Evolutionary conservation across 2,797 vertebrate species (phyloP).

Genomic region (Onychomys arenicola): DNA sequence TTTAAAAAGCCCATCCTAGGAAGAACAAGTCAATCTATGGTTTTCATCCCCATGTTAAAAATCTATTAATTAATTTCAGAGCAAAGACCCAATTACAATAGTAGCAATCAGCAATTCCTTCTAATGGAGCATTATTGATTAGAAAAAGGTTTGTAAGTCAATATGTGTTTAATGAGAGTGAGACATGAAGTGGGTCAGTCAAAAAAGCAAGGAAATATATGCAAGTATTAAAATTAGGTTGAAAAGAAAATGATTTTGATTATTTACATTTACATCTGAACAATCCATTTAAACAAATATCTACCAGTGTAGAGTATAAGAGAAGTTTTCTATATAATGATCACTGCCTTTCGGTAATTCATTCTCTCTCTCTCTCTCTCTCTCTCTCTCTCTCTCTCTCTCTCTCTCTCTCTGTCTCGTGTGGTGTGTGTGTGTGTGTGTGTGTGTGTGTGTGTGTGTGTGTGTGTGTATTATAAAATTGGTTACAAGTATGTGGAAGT

Average conservation of each 20-base stretch:
- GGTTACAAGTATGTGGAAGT: neutral
- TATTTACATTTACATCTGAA: neutral
- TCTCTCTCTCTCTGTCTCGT: too few species aligned
- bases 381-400: too few species aligned
- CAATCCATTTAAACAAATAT: neutral
- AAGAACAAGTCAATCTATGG: slow-evolving; percentile 10
- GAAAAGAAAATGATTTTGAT: neutral
- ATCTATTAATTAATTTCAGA: slow-evolving; percentile 60
- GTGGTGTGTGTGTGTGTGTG: neutral
- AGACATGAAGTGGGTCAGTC: neutral
- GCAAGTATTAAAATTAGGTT: neutral
- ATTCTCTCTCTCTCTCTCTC: too few species aligned
- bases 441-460: neutral
- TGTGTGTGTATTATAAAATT: neutral
- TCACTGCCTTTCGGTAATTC: neutral
- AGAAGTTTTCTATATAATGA: neutral
- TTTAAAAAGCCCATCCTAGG: neutral
- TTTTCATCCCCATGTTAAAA: slow-evolving; percentile 2
- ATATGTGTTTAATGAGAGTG: neutral
- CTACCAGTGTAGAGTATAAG: neutral
- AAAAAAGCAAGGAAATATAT: neutral
- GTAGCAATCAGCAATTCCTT: slow-evolving; percentile 33
- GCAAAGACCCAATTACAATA: slow-evolving; percentile 55
- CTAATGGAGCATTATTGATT: slow-evolving; percentile 31
- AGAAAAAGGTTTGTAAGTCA: slow-evolving; percentile 32